phyloP scores from a whole-genome alignment of 2,113 vertebrate genomes.

The Corvus moneduloides region DNA sequence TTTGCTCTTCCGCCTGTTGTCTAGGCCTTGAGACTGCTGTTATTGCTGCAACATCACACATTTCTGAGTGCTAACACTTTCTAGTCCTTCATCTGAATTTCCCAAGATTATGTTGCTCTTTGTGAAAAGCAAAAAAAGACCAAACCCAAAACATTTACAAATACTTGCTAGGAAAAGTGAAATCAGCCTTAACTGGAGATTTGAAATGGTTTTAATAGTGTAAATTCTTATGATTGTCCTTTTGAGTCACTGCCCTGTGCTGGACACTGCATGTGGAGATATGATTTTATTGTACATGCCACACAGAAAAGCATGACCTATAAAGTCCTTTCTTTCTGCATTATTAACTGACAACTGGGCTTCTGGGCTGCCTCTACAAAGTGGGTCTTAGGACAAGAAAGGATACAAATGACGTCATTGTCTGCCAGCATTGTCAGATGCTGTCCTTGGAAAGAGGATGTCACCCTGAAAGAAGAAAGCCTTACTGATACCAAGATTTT shows the following conservation, averaged over 20 bases:
- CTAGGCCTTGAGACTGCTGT: not conserved
- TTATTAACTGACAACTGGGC: not conserved
- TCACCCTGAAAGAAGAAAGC: not conserved
- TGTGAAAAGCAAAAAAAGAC: not conserved
- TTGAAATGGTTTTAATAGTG: not conserved
- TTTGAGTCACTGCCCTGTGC: not conserved
- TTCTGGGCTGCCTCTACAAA: not conserved
- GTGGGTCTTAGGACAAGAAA: not conserved
- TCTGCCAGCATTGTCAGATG: not conserved
- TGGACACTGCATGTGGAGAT: not conserved
- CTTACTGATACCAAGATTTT: not conserved
- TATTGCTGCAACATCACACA: not conserved
- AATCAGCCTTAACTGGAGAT: not conserved
- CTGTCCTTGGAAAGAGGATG: not conserved
- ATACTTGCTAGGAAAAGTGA: not conserved
- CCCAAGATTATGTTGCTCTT: not conserved
- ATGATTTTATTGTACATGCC: not conserved
- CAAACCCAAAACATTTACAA: rapidly evolving
- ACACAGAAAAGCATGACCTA: not conserved
- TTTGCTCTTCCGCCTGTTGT: not conserved
- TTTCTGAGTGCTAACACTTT: not conserved
- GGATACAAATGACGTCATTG: not conserved
- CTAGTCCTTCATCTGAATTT: not conserved
- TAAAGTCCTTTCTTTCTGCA: not conserved
- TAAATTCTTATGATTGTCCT: not conserved